Evolutionary conservation across 2,797 vertebrate species (phyloP), one percentile per base, ranked within the genome.

Genomic region (Peromyscus eremicus): DNA sequence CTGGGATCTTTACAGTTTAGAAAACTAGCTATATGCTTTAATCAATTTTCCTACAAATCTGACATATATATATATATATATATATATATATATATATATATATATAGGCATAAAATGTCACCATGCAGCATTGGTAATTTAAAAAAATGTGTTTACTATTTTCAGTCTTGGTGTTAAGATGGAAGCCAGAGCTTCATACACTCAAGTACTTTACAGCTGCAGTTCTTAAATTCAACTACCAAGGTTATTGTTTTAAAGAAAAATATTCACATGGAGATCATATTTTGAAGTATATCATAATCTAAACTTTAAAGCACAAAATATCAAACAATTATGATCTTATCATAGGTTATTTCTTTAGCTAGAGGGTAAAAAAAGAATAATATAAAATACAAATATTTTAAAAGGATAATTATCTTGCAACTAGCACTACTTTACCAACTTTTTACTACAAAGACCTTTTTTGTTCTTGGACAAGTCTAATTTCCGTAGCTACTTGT

Each of bases 241-340:
- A 70, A 93, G 87, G 27, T 86, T 79, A 73, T 79, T 85, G 27
- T 85, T 95, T 43, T 21, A 55, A 94, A 73, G 62, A 29, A 95
- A 94, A 49, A 87, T 88, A 68, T 55, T 85, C 12, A 52, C 75
- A 89, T 27, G 5, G 73, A 79, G 70, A 37, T 80, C 37, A 88
- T 64, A 94, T 79, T 94, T 91, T 97, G 40, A 86, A 89, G 27
- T 23, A 62, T 73, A 91, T 43, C 49, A 80, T 57, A 85, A 92
- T 32, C 11, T 95, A 21, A 77, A 70, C 80, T 95, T 90, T 77
- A 95, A 84, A 52, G 43, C 71, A 82, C 0, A 91, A 81, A 84
- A 91, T 57, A 94, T 80, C 34, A 85, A 93, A 92, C 46, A 80
- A 21, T 97, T 83, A 29, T 90, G 49, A 88, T 52, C 57, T 49